Base-by-base conservation (phyloP, 1,140 invertebrate species). In the Vollenhovia emeryi region DNA sequence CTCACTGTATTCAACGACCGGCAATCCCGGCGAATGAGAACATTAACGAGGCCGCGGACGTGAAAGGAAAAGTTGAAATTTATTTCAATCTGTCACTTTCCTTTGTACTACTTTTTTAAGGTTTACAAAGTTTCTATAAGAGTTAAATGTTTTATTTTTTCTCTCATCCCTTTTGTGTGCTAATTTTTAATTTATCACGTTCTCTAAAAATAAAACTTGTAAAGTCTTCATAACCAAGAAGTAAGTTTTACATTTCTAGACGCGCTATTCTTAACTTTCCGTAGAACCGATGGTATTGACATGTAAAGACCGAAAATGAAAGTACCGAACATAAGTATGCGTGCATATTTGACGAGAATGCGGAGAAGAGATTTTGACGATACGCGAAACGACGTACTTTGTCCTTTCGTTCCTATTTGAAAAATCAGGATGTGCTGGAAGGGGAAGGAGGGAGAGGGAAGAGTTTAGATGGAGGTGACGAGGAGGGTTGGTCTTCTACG, bases 401-500 rank as follows among this genome's bases (percentile, higher is more conserved):
- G 55, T 50, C 8, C 50, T 69, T 43, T 5, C 11, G 13, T 40
- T 24, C 21, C 48, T 18, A 40, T 48, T 75, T 24, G 30, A 59
- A 9, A 52, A 66, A 62, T 60, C 64, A 36, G 27, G 9, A 11
- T 60, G 27, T 45, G 55, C 27, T 21, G 27, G 30, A 55, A 40
- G 24, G 27, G 59, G 48, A 27, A 27, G 11, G 45, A 80, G 52
- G 21, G 15, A 55, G 64, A 57, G 69, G 83, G 82, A 91, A 83
- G 85, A 86, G 83, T 85, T 89, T 88, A 87, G 88, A 88, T 89
- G 83, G 87, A 91, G 76, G 76, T 66, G 57, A 76, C 89, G 85
- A 87, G 88, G 85, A 87, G 73, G 87, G 89, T 79, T 87, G 85
- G 89, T 87, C 76, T 91, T 83, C 85, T 87, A 78, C 86, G 86